Conservation (phyloP, 2,888 invertebrate genomes). For the Acronicta alni region DNA sequence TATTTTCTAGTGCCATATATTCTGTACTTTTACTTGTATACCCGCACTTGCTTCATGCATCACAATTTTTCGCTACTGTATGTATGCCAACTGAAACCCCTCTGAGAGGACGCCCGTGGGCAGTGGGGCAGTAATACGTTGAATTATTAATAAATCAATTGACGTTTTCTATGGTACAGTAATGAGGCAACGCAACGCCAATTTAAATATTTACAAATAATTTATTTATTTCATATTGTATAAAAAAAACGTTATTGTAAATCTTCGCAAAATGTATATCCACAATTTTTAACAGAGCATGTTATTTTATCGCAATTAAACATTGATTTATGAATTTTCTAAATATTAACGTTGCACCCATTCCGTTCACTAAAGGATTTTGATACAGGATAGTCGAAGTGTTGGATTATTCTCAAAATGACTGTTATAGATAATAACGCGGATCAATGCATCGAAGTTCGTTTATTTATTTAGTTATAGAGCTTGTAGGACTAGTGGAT, state of each 20-base stretch:
- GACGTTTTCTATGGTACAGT: conserved; percentile 13
- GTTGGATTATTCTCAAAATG: conserved; percentile 26
- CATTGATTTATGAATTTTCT: conserved; percentile 14
- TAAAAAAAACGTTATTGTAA: background rate
- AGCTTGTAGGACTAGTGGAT: conserved; percentile 71
- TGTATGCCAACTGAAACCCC: no score
- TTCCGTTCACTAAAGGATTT: conserved; percentile 17
- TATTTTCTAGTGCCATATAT: conserved; percentile 80
- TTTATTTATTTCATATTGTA: conserved; percentile 6
- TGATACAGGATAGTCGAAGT: conserved; percentile 19
- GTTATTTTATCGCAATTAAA: conserved; percentile 15
- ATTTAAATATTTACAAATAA: conserved; percentile 8
- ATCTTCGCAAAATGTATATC: conserved; percentile 8
- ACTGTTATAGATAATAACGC: conserved; percentile 38
- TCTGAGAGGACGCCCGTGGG: background rate
- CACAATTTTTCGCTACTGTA: conserved; percentile 50
- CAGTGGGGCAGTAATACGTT: background rate
- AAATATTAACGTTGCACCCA: conserved; percentile 5
- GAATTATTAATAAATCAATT: background rate
- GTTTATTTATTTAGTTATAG: conserved; percentile 66
- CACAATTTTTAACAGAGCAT: conserved; percentile 14
- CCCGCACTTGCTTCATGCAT: conserved; percentile 58
- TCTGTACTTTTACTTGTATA: conserved; percentile 68
- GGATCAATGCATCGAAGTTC: conserved; percentile 71
- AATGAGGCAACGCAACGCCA: conserved; percentile 14